These are phyloP conservation scores for Archips crataeganus DNA, from an alignment of 2,888 invertebrate species.

Conservation along the genomic window DNA sequence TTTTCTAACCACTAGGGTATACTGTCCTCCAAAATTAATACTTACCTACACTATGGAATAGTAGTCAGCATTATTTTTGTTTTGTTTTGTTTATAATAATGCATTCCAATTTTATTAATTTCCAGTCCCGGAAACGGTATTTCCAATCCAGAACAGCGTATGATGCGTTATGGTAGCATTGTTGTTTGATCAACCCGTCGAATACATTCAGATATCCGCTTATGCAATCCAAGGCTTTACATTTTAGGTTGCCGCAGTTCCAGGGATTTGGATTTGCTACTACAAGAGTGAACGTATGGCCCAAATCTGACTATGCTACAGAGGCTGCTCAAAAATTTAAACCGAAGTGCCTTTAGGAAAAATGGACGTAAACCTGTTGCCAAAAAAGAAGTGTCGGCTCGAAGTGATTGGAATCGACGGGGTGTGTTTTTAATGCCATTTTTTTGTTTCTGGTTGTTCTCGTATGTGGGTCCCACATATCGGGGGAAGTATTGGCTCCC, in stretches of 20 bases:
- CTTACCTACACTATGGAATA: too few relatives aligned
- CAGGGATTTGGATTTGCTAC: conserved; percentile 24
- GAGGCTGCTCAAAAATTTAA: not conserved
- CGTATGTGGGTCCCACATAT: conserved; percentile 38
- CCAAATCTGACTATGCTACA: not conserved
- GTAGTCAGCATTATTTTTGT: too few relatives aligned
- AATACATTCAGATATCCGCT: conserved; percentile 27
- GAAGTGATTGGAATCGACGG: conserved; percentile 41
- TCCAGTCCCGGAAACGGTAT: not conserved
- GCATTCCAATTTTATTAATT: not conserved
- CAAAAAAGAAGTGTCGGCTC: conserved; percentile 32
- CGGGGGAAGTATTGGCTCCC: conserved; percentile 27
- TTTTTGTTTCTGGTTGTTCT: conserved; percentile 39
- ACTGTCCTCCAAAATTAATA: too few relatives aligned
- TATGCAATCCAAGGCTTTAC: conserved; percentile 24
- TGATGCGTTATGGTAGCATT: not conserved
- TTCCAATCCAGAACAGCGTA: not conserved
- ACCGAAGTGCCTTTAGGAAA: not conserved
- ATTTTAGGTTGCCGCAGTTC: conserved; percentile 14
- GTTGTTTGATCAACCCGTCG: conserved; percentile 19
- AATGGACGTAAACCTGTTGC: conserved; percentile 30
- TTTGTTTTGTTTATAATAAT: not conserved
- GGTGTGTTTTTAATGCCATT: conserved; percentile 37
- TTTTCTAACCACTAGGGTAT: too few relatives aligned
- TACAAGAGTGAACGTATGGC: conserved; percentile 2